Evolutionary conservation across 2,113 vertebrate species (phyloP).

Genomic region (Bubalus kerabau): DNA sequence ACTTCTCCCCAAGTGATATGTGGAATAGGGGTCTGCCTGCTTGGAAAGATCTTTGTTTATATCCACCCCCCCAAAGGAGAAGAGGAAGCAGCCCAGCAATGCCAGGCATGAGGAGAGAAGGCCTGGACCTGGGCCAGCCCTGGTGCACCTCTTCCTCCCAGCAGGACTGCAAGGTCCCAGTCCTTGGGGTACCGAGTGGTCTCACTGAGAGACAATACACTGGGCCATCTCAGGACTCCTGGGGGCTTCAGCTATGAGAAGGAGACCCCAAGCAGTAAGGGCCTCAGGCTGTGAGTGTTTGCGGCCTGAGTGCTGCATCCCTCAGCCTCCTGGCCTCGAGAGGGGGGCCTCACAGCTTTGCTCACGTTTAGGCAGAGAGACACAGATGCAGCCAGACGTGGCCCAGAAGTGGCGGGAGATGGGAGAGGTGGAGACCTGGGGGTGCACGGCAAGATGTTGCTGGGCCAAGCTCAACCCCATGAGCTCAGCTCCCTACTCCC

Average conservation of each 20-base stretch:
- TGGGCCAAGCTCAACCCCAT: background rate
- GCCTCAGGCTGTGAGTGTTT: background rate
- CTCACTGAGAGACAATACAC: background rate
- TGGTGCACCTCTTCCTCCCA: background rate
- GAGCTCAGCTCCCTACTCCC: background rate
- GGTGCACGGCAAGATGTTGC: background rate
- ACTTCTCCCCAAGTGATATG: background rate
- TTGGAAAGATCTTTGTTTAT: constrained; percentile 10
- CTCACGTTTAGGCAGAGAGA: background rate
- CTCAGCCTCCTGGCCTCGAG: background rate
- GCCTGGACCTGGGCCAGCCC: background rate
- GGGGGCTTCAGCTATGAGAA: background rate
- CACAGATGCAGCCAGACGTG: background rate
- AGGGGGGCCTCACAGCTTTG: background rate
- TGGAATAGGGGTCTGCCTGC: background rate
- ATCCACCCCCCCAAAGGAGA: background rate
- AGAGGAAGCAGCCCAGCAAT: background rate
- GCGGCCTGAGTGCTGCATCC: fast-evolving
- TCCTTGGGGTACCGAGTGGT: background rate
- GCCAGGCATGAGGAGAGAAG: background rate
- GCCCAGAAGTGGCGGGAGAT: background rate
- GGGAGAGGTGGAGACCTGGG: background rate
- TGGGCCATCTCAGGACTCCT: background rate
- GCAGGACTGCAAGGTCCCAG: background rate
- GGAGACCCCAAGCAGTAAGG: background rate